Conservation (phyloP, 2,888 invertebrate species). For the Idaea straminata region DNA sequence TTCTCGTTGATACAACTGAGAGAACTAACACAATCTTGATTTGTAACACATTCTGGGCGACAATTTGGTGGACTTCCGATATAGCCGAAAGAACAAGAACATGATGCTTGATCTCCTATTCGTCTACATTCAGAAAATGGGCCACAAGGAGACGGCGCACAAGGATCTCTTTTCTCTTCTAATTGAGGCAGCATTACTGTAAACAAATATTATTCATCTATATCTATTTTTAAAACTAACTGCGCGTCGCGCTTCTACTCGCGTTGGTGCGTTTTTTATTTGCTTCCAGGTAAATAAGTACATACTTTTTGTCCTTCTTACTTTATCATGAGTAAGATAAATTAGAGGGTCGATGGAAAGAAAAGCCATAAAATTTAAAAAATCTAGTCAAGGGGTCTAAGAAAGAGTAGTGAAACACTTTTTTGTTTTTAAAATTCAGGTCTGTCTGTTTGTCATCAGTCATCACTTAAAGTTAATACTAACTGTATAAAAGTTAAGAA, state of each 20-base stretch:
- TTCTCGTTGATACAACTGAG: slow-evolving; percentile 83
- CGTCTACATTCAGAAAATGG: slow-evolving; percentile 81
- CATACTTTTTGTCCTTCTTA: neutral
- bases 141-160: slow-evolving; percentile 85
- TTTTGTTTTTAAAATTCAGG: too few species aligned
- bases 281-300: neutral
- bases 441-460: too few species aligned
- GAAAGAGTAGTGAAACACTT: too few species aligned
- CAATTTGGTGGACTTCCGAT: slow-evolving; percentile 85
- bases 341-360: too few species aligned
- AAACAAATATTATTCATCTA: slow-evolving; percentile 22
- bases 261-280: too few species aligned
- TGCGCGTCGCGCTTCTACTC: too few species aligned
- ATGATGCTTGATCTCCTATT: slow-evolving; percentile 78
- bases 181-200: slow-evolving; percentile 55
- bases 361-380: too few species aligned
- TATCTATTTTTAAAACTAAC: neutral
- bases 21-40: slow-evolving; percentile 84
- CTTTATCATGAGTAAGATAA: too few species aligned
- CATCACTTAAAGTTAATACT: neutral
- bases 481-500: slow-evolving; percentile 14
- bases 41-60: slow-evolving; percentile 83
- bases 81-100: slow-evolving; percentile 81
- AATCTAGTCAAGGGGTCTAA: too few species aligned
- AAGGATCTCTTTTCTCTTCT: slow-evolving; percentile 78